These are phyloP conservation scores for Pterostichus niger DNA, from an alignment of 2,888 invertebrate genomes.

Conservation along the genomic window DNA sequence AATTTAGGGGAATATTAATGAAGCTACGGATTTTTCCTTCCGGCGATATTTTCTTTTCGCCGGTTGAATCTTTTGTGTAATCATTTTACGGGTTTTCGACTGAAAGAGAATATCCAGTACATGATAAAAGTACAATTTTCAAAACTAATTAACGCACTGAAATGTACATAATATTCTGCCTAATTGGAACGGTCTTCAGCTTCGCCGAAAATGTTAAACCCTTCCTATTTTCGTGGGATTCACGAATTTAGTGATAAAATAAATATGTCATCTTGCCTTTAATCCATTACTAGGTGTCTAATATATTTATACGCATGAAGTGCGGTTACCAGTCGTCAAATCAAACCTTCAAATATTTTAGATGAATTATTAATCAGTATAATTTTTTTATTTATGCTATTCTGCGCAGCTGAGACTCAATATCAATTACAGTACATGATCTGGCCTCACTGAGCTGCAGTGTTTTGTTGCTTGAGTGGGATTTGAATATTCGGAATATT, in stretches of 20 bases:
- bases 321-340: too few species aligned
- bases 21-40: neutral
- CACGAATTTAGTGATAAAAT: neutral
- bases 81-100: neutral
- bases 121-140: constrained; percentile 19
- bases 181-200: neutral
- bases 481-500: too few species aligned
- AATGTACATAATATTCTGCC: constrained; percentile 10
- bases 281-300: too few species aligned
- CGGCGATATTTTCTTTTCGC: neutral
- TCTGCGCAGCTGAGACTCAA: too few species aligned
- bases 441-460: too few species aligned
- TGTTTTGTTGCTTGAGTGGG: too few species aligned
- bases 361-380: too few species aligned
- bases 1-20: constrained; percentile 45
- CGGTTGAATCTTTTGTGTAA: constrained; percentile 15
- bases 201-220: neutral
- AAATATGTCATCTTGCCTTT: too few species aligned
- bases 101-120: neutral
- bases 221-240: neutral
- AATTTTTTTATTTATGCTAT: too few species aligned
- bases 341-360: too few species aligned
- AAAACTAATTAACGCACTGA: constrained; percentile 27
- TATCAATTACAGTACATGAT: too few species aligned
- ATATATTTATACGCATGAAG: too few species aligned